These are phyloP conservation scores for Plectrocnemia conspersa DNA, from an alignment of 1,140 invertebrate genomes.

Conservation along the genomic window DNA sequence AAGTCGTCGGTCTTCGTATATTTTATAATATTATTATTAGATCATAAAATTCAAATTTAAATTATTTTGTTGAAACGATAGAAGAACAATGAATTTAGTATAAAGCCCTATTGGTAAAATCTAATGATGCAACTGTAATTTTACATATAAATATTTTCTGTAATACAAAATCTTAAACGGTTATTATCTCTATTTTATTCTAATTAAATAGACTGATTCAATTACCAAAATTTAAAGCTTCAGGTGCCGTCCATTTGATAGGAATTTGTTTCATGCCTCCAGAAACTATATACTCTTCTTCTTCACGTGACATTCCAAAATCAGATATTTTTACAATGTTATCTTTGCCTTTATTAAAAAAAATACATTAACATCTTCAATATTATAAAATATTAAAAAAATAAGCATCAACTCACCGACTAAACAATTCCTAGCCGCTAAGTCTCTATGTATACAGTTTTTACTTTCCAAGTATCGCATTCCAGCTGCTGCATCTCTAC, in stretches of 20 bases:
- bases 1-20: too few species aligned
- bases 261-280: slow-evolving; percentile 98
- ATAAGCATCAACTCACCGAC: slow-evolving; percentile 73
- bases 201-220: slow-evolving; percentile 22
- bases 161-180: too few species aligned
- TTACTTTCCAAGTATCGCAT: slow-evolving; percentile 96
- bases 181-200: too few species aligned
- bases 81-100: too few species aligned
- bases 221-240: slow-evolving; percentile 93
- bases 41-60: too few species aligned
- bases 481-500: slow-evolving; percentile 84
- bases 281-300: slow-evolving; percentile 95
- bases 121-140: too few species aligned
- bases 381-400: slow-evolving; percentile 2
- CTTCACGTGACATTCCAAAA: slow-evolving; percentile 97
- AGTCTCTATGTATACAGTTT: slow-evolving; percentile 93
- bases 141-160: too few species aligned
- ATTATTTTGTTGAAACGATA: too few species aligned
- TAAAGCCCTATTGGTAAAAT: too few species aligned
- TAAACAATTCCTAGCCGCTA: slow-evolving; percentile 93
- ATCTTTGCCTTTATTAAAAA: slow-evolving; percentile 57
- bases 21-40: too few species aligned
- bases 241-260: slow-evolving; percentile 96
- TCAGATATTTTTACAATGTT: slow-evolving; percentile 94
- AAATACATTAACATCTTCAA: slow-evolving; percentile 13